A percentile compares a stretch with the other conserved stretches of the same genome.
Conservation (phyloP, 2,113 vertebrate species). For the Pomatostomus ruficeps region DNA sequence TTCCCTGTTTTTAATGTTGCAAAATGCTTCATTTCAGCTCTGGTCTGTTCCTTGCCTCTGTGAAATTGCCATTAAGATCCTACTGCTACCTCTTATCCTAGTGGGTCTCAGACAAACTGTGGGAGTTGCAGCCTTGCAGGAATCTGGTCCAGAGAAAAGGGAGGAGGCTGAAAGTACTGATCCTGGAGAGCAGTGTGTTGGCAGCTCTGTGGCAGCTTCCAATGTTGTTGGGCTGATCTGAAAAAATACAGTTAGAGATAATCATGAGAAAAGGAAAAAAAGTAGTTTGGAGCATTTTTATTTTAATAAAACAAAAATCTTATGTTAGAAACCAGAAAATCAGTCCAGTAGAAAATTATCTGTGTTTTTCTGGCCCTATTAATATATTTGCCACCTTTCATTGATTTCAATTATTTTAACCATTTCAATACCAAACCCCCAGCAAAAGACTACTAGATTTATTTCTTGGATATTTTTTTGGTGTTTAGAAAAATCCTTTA, state of each 20-base stretch:
- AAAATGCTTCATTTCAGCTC: background rate
- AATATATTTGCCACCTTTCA: background rate
- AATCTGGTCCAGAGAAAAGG: background rate
- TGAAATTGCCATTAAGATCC: background rate
- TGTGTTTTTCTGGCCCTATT: background rate
- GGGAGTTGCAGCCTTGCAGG: background rate
- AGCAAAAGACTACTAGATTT: background rate
- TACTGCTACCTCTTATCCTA: background rate
- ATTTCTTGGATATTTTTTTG: background rate
- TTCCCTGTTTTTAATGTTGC: background rate
- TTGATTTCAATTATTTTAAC: background rate
- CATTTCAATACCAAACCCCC: background rate
- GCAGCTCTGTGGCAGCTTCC: background rate
- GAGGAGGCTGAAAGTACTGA: fast-evolving
- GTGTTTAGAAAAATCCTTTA: background rate
- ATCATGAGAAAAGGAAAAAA: background rate
- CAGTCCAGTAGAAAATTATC: background rate
- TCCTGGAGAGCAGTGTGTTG: fast-evolving
- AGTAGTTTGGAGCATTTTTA: background rate
- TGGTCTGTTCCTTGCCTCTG: background rate
- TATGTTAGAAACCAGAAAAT: background rate
- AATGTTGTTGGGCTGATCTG: fast-evolving
- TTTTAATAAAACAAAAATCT: background rate
- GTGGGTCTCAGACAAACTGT: background rate
- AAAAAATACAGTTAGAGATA: background rate